A percentile compares a stretch with the other conserved stretches of the same genome.
These are phyloP conservation scores for Danaus plexippus DNA, from an alignment of 1,140 invertebrate species.

Conservation along the genomic window DNA sequence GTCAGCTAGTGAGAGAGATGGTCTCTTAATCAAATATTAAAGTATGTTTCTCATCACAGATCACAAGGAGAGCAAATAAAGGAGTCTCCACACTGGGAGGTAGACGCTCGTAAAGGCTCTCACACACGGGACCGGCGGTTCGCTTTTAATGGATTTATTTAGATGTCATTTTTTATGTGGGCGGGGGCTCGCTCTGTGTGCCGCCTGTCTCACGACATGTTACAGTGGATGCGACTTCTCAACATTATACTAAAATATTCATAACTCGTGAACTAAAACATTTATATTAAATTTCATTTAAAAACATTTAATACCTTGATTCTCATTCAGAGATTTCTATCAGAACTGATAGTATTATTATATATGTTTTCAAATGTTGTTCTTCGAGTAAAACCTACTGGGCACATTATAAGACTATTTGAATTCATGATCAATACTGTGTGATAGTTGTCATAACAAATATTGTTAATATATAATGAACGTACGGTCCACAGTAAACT, in stretches of 20 bases:
- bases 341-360: too few relatives aligned
- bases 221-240: conserved; percentile 38
- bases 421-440: too few relatives aligned
- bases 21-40: conserved; percentile 32
- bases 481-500: conserved; percentile 31
- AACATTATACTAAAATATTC: background rate
- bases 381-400: too few relatives aligned
- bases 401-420: too few relatives aligned
- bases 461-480: too few relatives aligned
- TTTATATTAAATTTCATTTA: too few relatives aligned
- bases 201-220: conserved; percentile 29
- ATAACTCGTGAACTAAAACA: too few relatives aligned
- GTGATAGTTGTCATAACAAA: too few relatives aligned
- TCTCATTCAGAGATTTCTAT: too few relatives aligned
- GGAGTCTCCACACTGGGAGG: conserved; percentile 59
- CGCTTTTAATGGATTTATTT: conserved; percentile 67
- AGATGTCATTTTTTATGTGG: conserved; percentile 72
- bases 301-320: too few relatives aligned
- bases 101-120: conserved; percentile 11
- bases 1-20: background rate
- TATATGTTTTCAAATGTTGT: too few relatives aligned
- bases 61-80: conserved; percentile 52
- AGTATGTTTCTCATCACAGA: conserved; percentile 58
- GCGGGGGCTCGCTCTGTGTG: conserved; percentile 55
- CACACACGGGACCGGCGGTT: conserved; percentile 16